A percentile compares a stretch with the other conserved stretches of the same genome.
phyloP scores from a whole-genome alignment of 2,888 invertebrate species.

The Plebejus anna region DNA sequence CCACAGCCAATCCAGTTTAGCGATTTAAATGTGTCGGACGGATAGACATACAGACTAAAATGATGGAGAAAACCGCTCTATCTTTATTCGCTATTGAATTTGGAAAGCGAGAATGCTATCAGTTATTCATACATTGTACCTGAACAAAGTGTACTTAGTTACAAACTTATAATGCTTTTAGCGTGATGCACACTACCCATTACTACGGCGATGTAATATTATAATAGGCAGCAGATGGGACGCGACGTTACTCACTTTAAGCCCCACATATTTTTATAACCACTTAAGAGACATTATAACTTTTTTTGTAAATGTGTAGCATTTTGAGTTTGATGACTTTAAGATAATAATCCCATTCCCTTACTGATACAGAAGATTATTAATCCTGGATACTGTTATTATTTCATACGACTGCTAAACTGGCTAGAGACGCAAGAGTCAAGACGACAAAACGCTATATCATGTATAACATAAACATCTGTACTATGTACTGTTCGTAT shows the following conservation, averaged over 20 bases:
- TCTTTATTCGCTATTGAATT: not conserved
- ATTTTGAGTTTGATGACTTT: too few species aligned
- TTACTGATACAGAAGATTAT: too few species aligned
- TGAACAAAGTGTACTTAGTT: not conserved
- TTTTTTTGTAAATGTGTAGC: not conserved
- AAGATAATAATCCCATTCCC: too few species aligned
- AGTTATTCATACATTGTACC: not conserved
- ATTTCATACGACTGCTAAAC: too few species aligned
- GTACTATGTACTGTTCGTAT: too few species aligned
- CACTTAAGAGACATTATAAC: not conserved
- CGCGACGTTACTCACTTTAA: not conserved
- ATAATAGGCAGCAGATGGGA: not conserved
- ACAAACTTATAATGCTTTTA: not conserved
- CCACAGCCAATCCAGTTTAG: not conserved
- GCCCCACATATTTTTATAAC: conserved; percentile 1
- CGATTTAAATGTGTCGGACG: not conserved
- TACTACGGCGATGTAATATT: not conserved
- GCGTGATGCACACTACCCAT: not conserved
- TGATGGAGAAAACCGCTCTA: not conserved
- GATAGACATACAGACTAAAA: not conserved
- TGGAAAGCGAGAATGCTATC: not conserved
- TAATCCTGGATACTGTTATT: too few species aligned
- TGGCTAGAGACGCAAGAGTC: too few species aligned
- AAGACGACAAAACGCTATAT: too few species aligned
- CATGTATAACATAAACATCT: too few species aligned